phyloP scores from a whole-genome alignment of 2,113 vertebrate species.

The Carassius gibelio region DNA sequence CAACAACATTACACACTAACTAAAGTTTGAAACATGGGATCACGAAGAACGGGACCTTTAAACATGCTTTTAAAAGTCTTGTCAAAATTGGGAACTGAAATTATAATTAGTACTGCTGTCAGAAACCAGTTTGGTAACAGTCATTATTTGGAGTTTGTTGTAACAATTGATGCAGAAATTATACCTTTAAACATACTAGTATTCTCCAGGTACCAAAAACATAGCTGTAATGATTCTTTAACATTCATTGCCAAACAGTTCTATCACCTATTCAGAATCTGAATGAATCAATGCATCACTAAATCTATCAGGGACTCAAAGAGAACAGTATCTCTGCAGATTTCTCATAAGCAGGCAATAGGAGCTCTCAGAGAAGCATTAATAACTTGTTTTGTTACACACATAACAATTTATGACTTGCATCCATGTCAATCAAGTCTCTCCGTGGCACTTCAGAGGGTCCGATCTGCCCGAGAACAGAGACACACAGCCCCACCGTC shows the following conservation, averaged over 20 bases:
- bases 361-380: background rate
- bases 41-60: no score
- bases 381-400: background rate
- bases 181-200: background rate
- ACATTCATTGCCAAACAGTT: no score
- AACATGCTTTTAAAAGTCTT: background rate
- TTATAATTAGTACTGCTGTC: background rate
- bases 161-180: background rate
- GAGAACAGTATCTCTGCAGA: background rate
- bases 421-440: slow-evolving; percentile 36
- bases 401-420: background rate
- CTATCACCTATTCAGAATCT: no score
- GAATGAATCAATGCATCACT: no score
- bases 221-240: no score
- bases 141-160: background rate
- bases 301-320: no score
- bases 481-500: slow-evolving; percentile 35
- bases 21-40: no score
- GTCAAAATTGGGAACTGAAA: background rate
- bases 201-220: no score
- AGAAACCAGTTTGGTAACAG: background rate
- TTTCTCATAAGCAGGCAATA: background rate
- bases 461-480: slow-evolving; percentile 42
- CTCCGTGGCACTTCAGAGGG: slow-evolving; percentile 45
- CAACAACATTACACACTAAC: no score